phyloP scores from a whole-genome alignment of 2,888 invertebrate species.

The Linnaemya tessellans region DNA sequence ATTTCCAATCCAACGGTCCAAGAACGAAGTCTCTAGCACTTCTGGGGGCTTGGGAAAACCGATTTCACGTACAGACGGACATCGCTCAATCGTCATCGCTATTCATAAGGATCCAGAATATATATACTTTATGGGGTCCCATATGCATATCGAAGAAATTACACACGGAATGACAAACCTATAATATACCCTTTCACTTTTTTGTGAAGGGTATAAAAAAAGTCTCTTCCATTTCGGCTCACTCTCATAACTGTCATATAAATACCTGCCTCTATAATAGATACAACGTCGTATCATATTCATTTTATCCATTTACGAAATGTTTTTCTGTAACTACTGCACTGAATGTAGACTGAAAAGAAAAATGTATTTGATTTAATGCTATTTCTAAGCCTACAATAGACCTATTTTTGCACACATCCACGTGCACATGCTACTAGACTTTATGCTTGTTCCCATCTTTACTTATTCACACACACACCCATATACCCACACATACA shows the following conservation, averaged over 20 bases:
- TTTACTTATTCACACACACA: conserved; percentile 8
- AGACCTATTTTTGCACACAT: conserved; percentile 33
- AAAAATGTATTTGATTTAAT: conserved; percentile 59
- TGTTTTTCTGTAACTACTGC: neutral
- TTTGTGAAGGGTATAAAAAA: neutral
- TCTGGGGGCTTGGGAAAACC: too few relatives aligned
- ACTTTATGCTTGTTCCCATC: conserved; percentile 6
- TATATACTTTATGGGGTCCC: too few relatives aligned
- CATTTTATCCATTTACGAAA: neutral
- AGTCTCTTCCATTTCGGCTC: neutral
- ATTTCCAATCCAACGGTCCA: too few relatives aligned
- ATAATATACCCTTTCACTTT: too few relatives aligned
- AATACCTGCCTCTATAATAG: neutral
- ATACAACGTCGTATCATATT: neutral
- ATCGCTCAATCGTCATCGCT: too few relatives aligned
- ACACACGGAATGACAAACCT: too few relatives aligned
- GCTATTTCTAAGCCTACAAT: conserved; percentile 58
- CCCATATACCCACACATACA: neutral
- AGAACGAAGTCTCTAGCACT: too few relatives aligned
- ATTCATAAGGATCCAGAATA: too few relatives aligned
- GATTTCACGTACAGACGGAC: too few relatives aligned
- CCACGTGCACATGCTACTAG: neutral
- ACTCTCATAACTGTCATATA: neutral
- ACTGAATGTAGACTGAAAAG: conserved; percentile 30
- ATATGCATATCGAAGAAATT: too few relatives aligned